Evolutionary conservation across 2,888 invertebrate genomes (phyloP), one percentile per base, ranked within the genome.

Genomic region (Drosophila parthenogenetica): DNA sequence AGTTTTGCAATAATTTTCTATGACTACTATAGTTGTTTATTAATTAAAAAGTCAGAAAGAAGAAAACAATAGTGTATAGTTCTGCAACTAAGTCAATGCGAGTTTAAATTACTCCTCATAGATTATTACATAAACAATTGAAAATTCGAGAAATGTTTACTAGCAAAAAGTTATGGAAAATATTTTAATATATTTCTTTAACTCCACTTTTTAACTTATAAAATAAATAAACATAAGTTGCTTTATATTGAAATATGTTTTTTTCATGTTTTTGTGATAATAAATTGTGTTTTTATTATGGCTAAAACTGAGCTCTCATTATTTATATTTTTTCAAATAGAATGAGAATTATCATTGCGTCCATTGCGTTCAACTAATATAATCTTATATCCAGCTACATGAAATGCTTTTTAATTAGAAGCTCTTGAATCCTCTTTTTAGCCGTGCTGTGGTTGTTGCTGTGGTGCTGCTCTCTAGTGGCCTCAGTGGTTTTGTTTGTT

Each of bases 321-420:
- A 8, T 46, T 25, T 35, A 16, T 40, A n/a, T n/a, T 22, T 22
- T n/a, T 22, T 17, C 2, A 14, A 11, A 11, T 2, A 13, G 25
- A 10, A 40, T 46, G 45, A 46, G 37, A 4, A 57, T 37, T 57
- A 11, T 14, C 14, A 16, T 16, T 35, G 29, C 5, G 19, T 14
- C 22, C 42, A 48, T 32, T 48, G n/a, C n/a, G n/a, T n/a, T 19
- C 5, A 32, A 19, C 19, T 46, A 13, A 16, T 22, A n/a, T 16
- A 25, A 55, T 49, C 16, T 35, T 37, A 10, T 35, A 42, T 42
- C 45, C 43, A 66, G 46, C 40, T 48, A 37, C 17, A 55, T 54
- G 66, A 61, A 67, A 62, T 40, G 59, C 46, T 65, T 66, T 77
- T 78, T 79, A 73, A 69, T 77, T 69, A 74, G 61, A 37, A 48